phyloP scores from a whole-genome alignment of 2,797 vertebrate species.

The Manis pentadactyla region DNA sequence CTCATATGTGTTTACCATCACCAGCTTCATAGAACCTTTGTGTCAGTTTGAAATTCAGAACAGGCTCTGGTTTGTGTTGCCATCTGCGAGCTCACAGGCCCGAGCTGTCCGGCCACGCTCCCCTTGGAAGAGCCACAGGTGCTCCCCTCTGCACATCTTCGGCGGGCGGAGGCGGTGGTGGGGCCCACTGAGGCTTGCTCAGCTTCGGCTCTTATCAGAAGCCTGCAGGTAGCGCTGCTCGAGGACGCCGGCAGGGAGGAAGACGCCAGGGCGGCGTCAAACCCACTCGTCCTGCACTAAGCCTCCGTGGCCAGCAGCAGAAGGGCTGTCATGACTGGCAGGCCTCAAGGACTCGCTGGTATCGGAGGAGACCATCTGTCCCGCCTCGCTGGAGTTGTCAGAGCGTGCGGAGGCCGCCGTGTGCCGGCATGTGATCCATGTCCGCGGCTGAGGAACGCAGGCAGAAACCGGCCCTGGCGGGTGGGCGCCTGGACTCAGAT shows the following conservation, averaged over 20 bases:
- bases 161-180: not conserved
- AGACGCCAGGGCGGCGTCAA: not conserved
- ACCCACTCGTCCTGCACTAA: constrained; percentile 75
- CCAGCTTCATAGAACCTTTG: not conserved
- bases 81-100: not conserved
- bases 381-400: not conserved
- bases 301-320: constrained; percentile 61
- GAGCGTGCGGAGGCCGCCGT: not conserved
- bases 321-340: not conserved
- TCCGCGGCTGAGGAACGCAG: not conserved
- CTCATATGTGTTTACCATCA: not conserved
- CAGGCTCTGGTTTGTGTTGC: constrained; percentile 39
- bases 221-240: not conserved
- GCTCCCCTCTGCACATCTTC: not conserved
- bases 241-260: not conserved
- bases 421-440: not conserved
- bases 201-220: constrained; percentile 46
- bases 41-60: constrained; percentile 68
- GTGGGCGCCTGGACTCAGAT: not conserved
- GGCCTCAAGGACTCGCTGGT: not conserved
- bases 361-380: constrained; percentile 60
- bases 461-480: fast-evolving
- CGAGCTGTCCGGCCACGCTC: not conserved
- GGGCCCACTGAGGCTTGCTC: not conserved
- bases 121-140: not conserved